Evolutionary conservation across 2,797 vertebrate species (phyloP), one percentile per base, ranked within the genome.

Genomic region (Labeo calbasu): DNA sequence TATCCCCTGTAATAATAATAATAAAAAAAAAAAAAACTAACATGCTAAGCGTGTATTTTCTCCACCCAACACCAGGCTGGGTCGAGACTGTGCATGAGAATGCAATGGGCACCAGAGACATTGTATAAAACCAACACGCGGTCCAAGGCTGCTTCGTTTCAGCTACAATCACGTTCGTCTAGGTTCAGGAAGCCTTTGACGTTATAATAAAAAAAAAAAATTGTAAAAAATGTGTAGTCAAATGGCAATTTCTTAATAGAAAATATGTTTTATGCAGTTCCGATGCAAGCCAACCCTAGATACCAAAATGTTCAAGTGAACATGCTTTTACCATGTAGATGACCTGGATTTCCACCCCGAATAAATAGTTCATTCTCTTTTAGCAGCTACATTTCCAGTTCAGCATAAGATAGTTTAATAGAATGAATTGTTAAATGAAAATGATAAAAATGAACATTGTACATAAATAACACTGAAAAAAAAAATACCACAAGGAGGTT

Each of bases 371-470:
- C 84, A 87, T 88, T 73, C 32, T 25, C 79, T 76, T 36, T 89
- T 93, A 95, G 94, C 95, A 95, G 94, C 94, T 94, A 94, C 90
- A 93, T 92, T 93, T 95, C 94, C 93, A 95, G 93, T 95, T 95
- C 83, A 91, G 91, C 87, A 90, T 92, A 91, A 91, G 79, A 75
- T 57, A 66, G 90, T 88, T 65, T 70, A 86, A 86, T 71, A 82
- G 46, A 90, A 84, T 84, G 81, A 73, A 85, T 81, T 68, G 82
- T 82, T 57, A 76, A 85, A 87, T 79, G 82, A 86, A 85, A 87
- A 88, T 88, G 61, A 40, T 88, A 72, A 79, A 71, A 88, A 83
- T 88, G 79, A 86, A 90, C 1, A 23, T 84, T 70, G 87, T 61
- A 92, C 88, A 92, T 94, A 94, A 94, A 94, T 94, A 94, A 92